phyloP scores from a whole-genome alignment of 2,797 vertebrate genomes.

The Chaenodraco wilsoni region DNA sequence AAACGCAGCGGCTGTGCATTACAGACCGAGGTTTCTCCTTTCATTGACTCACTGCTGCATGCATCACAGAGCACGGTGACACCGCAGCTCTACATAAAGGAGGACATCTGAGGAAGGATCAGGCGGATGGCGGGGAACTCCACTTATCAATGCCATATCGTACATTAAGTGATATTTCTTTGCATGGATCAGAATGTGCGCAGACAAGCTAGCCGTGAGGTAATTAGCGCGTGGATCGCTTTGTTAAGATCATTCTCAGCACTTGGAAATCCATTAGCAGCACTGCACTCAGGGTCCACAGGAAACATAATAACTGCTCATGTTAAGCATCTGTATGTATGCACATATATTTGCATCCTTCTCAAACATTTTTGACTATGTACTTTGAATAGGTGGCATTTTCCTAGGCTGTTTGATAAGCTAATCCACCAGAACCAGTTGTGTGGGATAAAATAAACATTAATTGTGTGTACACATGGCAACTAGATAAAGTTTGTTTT shows the following conservation, averaged over 20 bases:
- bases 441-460: constrained; percentile 57
- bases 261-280: constrained; percentile 75
- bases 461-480: constrained; percentile 41
- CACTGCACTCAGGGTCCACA: constrained; percentile 58
- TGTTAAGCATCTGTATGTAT: constrained; percentile 76
- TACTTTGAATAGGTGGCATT: constrained; percentile 74
- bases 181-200: constrained; percentile 28
- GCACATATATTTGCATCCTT: constrained; percentile 86
- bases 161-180: constrained; percentile 42
- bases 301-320: constrained; percentile 71
- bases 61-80: constrained; percentile 47
- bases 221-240: constrained; percentile 67
- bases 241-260: constrained; percentile 70
- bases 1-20: constrained; percentile 52
- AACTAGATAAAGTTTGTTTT: constrained; percentile 26
- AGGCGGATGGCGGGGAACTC: constrained; percentile 15
- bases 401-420: constrained; percentile 67
- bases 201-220: constrained; percentile 38
- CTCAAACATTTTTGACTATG: constrained; percentile 81
- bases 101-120: constrained; percentile 36
- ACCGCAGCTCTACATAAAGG: constrained; percentile 31
- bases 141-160: constrained; percentile 15
- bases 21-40: constrained; percentile 42
- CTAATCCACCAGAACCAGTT: constrained; percentile 58
- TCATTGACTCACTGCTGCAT: constrained; percentile 47